phyloP scores from a whole-genome alignment of 1,140 invertebrate species.

The Brachionus asplanchnoidis region DNA sequence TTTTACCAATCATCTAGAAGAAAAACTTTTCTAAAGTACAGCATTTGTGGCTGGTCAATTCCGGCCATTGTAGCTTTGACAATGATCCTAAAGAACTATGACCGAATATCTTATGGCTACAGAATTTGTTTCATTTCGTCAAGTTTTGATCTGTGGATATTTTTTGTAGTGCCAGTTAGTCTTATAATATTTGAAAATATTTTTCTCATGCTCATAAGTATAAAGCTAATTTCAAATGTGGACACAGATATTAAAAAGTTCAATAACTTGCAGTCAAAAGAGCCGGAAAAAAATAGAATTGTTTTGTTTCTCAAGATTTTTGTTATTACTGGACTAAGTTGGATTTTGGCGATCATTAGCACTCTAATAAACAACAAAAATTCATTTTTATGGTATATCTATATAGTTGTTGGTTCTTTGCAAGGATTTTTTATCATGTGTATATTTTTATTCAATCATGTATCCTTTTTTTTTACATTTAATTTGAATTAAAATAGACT shows the following conservation, averaged over 20 bases:
- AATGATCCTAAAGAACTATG: neutral
- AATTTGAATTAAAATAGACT: no score
- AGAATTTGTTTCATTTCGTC: neutral
- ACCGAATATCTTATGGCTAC: neutral
- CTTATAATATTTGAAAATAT: neutral
- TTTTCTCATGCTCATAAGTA: neutral
- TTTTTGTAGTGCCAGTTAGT: neutral
- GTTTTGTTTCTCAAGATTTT: neutral
- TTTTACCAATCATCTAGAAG: neutral
- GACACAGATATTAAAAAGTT: neutral
- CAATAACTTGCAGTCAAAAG: neutral
- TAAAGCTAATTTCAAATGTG: neutral
- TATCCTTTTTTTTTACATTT: neutral
- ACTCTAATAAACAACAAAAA: neutral
- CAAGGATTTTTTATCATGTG: neutral
- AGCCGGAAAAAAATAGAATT: neutral
- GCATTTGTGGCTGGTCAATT: neutral
- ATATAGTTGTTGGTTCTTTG: neutral
- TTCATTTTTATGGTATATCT: neutral
- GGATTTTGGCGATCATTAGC: neutral
- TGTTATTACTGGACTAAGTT: neutral
- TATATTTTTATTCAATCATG: neutral
- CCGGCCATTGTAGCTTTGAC: neutral
- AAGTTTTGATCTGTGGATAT: neutral
- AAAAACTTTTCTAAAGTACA: neutral